These are phyloP conservation scores for Candoia aspera DNA, from an alignment of 2,113 vertebrate species.

Conservation along the genomic window DNA sequence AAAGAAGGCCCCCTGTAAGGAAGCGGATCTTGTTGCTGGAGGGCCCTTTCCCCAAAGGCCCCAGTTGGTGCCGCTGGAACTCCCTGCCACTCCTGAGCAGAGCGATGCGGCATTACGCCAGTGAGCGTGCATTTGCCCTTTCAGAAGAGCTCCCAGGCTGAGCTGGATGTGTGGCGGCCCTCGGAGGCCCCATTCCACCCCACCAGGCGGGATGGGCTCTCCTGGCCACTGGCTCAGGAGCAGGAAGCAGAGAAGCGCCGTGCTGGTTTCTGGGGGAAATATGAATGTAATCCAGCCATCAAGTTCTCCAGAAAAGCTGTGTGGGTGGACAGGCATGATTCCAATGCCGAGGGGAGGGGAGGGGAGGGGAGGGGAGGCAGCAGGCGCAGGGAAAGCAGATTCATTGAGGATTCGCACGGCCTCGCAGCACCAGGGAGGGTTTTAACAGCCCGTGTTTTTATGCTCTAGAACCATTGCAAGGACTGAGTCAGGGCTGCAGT, in stretches of 20 bases:
- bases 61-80: neutral
- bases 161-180: neutral
- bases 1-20: neutral
- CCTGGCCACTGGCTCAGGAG: accelerated
- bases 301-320: neutral
- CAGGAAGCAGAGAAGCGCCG: neutral
- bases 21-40: neutral
- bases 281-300: neutral
- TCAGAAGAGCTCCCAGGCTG: neutral
- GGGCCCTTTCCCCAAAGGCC: neutral
- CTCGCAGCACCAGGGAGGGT: too few species aligned
- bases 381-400: neutral
- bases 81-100: too few species aligned
- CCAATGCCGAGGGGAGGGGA: neutral
- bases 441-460: neutral
- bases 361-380: neutral
- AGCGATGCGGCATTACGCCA: too few species aligned
- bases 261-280: neutral
- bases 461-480: neutral
- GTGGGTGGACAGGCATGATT: constrained; percentile 18
- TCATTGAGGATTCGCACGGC: neutral
- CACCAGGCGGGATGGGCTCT: neutral
- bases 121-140: neutral
- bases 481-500: neutral
- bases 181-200: neutral